phyloP scores from a whole-genome alignment of 1,140 invertebrate genomes.

The Drosophila burlai region DNA sequence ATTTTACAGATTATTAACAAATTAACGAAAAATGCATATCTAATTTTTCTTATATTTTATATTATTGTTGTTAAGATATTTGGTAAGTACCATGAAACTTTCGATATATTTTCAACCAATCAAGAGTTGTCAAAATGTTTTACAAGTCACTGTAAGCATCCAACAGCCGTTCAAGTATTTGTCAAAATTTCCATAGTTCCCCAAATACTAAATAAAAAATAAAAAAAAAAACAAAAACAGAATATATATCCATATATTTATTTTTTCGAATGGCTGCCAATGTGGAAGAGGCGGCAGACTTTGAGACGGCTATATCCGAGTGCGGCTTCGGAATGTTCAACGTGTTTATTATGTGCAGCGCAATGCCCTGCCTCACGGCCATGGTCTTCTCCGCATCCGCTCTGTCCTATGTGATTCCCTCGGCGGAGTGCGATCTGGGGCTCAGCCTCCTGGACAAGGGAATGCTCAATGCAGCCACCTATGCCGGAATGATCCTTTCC shows the following conservation, averaged over 20 bases:
- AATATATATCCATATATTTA: not conserved
- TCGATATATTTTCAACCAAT: not conserved
- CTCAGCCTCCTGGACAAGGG: slow-evolving; percentile 89
- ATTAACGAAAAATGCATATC: too few relatives aligned
- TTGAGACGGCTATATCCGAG: slow-evolving; percentile 87
- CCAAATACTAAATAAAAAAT: not conserved
- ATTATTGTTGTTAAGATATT: not conserved
- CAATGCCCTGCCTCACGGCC: slow-evolving; percentile 88
- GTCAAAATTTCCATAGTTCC: slow-evolving; percentile 20
- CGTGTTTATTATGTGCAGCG: slow-evolving; percentile 87
- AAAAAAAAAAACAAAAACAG: not conserved
- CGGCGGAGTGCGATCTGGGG: slow-evolving; percentile 90
- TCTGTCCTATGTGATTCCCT: slow-evolving; percentile 89
- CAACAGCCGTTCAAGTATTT: slow-evolving; percentile 11
- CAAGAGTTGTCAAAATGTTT: not conserved
- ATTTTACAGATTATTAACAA: too few relatives aligned
- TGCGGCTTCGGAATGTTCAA: slow-evolving; percentile 90
- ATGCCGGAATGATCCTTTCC: slow-evolving; percentile 93
- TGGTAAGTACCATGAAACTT: too few relatives aligned
- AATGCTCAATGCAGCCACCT: slow-evolving; percentile 88
- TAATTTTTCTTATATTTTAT: not conserved
- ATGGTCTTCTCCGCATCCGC: slow-evolving; percentile 88
- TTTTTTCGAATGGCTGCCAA: slow-evolving; percentile 5
- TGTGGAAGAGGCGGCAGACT: slow-evolving; percentile 85
- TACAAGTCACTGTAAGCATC: not conserved